A percentile compares a stretch with the other conserved stretches of the same genome.
Evolutionary conservation across 2,797 vertebrate genomes (phyloP).

Genomic region (Enteromius thamalakanensis): DNA sequence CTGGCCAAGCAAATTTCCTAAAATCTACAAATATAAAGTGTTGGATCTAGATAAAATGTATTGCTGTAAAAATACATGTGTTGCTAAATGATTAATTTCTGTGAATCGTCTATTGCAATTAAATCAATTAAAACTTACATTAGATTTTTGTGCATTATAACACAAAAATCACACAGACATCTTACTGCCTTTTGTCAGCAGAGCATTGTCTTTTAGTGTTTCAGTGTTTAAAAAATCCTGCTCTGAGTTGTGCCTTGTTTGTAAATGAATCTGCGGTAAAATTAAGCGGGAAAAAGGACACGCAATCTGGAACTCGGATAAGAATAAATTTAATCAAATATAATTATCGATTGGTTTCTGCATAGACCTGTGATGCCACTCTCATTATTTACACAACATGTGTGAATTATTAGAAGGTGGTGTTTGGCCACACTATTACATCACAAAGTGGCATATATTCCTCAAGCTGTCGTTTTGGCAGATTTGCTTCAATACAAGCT

Average conservation of each 20-base stretch:
- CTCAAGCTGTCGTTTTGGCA: background rate
- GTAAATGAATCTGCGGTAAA: too few species aligned
- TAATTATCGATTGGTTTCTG: background rate
- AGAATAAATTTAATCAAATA: background rate
- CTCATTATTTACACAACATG: background rate
- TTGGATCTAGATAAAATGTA: background rate
- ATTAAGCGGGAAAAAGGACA: too few species aligned
- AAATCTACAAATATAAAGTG: slow-evolving; percentile 2
- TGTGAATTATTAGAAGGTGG: background rate
- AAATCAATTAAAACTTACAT: background rate
- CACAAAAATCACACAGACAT: background rate
- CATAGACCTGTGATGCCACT: background rate
- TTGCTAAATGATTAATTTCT: background rate
- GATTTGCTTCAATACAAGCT: background rate
- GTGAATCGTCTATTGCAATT: background rate
- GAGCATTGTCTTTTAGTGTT: too few species aligned
- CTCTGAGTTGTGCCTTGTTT: background rate
- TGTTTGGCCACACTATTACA: background rate
- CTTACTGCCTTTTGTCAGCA: background rate
- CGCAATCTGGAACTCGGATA: too few species aligned
- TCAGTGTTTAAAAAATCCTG: background rate
- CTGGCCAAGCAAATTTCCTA: slow-evolving; percentile 7
- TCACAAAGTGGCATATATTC: background rate
- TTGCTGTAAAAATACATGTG: background rate
- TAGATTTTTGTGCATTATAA: background rate